Base-by-base conservation (phyloP, 2,888 invertebrate genomes). In the Panzeria rudis region DNA sequence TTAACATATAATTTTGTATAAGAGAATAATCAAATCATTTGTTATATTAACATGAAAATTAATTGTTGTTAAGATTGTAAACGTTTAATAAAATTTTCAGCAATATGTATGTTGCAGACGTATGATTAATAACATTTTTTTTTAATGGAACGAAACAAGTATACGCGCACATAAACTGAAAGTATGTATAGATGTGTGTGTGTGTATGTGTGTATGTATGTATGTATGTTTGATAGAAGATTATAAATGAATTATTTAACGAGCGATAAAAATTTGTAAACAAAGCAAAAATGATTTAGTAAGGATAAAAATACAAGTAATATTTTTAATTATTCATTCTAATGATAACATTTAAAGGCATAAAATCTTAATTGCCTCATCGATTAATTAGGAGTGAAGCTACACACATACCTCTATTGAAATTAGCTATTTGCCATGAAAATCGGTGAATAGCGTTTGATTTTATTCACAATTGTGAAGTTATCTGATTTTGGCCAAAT, bases 111-210 rank as follows among this genome's bases (percentile, higher is more conserved):
- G 6, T 5, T 35, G 32, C n/a, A 23, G 59, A 41, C 59, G 59
- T 73, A 47, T 62, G 73, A 68, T 68, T 50, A 68, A 68, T 68
- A 50, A 32, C 0, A 25, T 68, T 68, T 15, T 25, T 29, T 29
- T 29, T 29, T 29, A 35, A 7, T 32, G 32, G 0, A 8, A 44
- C 15, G 15, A 9, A 50, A 32, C 11, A 68, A 68, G 68, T 50
- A 68, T 68, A 68, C 68, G 68, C 32, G 6, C 68, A 7, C 23
- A 62, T 25, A 9, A 59, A 17, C 20, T 32, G 3, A 11, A 5
- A 35, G 23, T 29, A 29, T 29, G 29, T 4, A 29, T 5, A 29
- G 3, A 29, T 5, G 5, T 5, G 5, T 29, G 5, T 4, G 5
- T 29, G 5, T 5, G 5, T 29, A 29, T 29, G 29, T 29, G 5